A percentile compares a stretch with the other conserved stretches of the same genome.
phyloP scores from a whole-genome alignment of 2,113 vertebrate species.

The Acrocephalus arundinaceus region DNA sequence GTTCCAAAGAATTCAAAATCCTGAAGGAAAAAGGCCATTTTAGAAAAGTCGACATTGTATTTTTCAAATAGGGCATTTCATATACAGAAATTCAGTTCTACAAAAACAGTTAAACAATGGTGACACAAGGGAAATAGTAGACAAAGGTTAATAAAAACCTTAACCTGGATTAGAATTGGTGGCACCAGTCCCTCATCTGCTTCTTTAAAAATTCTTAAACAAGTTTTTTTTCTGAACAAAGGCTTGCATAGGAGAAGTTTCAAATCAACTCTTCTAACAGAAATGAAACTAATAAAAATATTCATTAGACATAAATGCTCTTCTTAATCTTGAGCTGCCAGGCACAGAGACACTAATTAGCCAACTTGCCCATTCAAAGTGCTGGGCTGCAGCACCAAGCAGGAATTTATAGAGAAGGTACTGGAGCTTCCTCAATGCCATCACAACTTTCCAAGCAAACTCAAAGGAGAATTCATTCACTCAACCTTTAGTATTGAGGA shows the following conservation, averaged over 20 bases:
- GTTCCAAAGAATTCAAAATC: neutral
- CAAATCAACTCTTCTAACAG: neutral
- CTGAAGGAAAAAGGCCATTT: neutral
- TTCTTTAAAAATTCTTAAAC: neutral
- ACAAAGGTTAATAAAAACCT: neutral
- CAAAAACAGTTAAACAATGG: neutral
- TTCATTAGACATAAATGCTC: neutral
- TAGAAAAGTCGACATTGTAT: fast-evolving
- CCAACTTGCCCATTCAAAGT: neutral
- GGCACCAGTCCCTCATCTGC: neutral
- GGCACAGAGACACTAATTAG: neutral
- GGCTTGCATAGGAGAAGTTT: neutral
- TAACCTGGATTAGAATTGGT: neutral
- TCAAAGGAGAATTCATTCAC: neutral
- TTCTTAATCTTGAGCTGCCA: neutral
- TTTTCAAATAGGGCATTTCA: neutral
- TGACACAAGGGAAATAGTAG: neutral
- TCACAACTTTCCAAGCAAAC: fast-evolving
- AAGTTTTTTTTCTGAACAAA: neutral
- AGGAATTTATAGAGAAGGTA: neutral
- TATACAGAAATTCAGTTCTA: neutral
- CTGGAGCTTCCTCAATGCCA: neutral
- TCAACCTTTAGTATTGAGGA: neutral
- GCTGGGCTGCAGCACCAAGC: neutral
- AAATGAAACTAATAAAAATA: neutral